Base-by-base conservation (phyloP, 1,140 invertebrate genomes). In the Polypedilum vanderplanki region DNA sequence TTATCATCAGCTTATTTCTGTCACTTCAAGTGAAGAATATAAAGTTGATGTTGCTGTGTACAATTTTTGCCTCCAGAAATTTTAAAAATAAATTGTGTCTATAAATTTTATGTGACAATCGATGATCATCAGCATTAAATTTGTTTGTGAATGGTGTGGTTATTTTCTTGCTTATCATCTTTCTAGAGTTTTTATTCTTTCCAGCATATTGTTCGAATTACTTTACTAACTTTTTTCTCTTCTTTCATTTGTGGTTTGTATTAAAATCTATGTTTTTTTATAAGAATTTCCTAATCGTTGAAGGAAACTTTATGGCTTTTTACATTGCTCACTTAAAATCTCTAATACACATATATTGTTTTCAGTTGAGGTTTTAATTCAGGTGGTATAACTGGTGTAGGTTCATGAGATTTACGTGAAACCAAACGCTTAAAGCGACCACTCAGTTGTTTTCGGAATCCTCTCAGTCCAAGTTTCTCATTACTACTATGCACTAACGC, bases 321-420 rank as follows among this genome's bases (percentile, higher is more conserved):
- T 57, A 18, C 18, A 22, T 70, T 18, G 15, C 18, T 70, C 17
- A 18, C 7, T 22, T 22, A 70, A 70, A 70, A 70, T 20, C 17
- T 18, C 18, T 86, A 94, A 85, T 94, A 94, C 78, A 94, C 93
- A 83, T 94, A 94, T 79, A 94, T 94, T 80, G 92, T 90, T 83
- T 94, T 94, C 64, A 94, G 86, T 84, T 94, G 93, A 77, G 92
- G 91, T 83, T 92, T 91, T 76, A 93, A 85, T 84, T 94, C 92
- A 40, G 91, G 90, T 75, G 93, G 91, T 85, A 94, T 92, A 79
- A 90, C 90, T 85, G 92, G 92, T 75, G 90, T 87, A 79, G 93
- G 90, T 80, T 89, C 87, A 78, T 89, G 88, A 41, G 90, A 87
- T 85, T 93, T 93, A 86, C 88, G 90, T 80, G 91, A 91, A 75